Evolutionary conservation across 2,888 invertebrate genomes (phyloP), one percentile per base, ranked within the genome.

Genomic region (Pheosia tremula): DNA sequence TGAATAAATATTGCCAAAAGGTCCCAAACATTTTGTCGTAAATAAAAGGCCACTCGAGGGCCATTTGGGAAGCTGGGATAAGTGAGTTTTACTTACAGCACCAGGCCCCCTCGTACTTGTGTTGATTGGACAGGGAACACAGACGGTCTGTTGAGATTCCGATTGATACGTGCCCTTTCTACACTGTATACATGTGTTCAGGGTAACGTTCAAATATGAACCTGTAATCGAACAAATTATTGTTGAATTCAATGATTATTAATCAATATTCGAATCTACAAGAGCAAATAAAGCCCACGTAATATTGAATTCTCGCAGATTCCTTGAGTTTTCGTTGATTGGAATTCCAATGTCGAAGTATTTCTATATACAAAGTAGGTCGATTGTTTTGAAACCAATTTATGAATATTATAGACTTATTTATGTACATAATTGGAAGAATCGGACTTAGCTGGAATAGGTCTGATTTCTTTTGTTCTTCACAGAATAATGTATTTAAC

Each of bases 131-230:
- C 99, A 99, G 50, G 96, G 95, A 60, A 97, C 94, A 85, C 98
- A 99, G 50, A 95, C 95, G 0, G 97, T 97, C 83, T 99, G 98
- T 81, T 98, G 98, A 0, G 97, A 95, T 78, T 98, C 97, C 0
- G 98, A 95, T 86, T 98, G 99, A 85, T 98, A 99, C 63, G 96
- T 97, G 69, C 98, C 98, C 86, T 97, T 97, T 74, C 97, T 97
- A 85, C 99, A 99, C 66, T 96, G 95, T 58, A 97, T 93, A 82
- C 99, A 99, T 75, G 96, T 96, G 85, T 98, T 98, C 66, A 97
- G 94, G 0, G 97, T 97, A 37, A 96, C 96, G 86, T 98, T 98
- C 75, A 99, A 94, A 87, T 97, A 98, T 24, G 96, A 96, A 61
- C 98, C 97, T 94, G 84, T 5, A 88, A 83, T 60, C 36, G 59